These are phyloP conservation scores for Tridacna crocea DNA, from an alignment of 2,888 invertebrate species.

Conservation along the genomic window DNA sequence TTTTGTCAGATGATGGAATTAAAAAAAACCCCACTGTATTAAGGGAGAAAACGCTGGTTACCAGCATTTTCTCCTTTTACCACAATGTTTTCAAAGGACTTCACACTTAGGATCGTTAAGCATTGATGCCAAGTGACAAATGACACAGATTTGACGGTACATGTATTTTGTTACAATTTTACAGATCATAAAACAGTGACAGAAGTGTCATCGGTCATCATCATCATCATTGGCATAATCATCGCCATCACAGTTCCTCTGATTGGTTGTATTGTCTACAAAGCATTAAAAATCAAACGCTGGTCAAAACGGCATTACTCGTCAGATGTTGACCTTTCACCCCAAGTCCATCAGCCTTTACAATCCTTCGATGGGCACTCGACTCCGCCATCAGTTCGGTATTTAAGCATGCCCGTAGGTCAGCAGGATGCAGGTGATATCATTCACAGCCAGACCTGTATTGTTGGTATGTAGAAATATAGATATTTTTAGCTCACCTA, in stretches of 20 bases:
- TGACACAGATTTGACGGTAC: no score
- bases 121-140: no score
- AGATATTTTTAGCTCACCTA: no score
- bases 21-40: no score
- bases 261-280: constrained; percentile 43
- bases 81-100: no score
- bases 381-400: constrained; percentile 38
- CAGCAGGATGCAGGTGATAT: constrained; percentile 18
- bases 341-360: constrained; percentile 27
- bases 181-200: constrained; percentile 37
- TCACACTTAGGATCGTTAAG: no score
- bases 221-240: constrained; percentile 57
- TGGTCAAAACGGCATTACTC: constrained; percentile 54
- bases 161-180: neutral
- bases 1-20: no score
- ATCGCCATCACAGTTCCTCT: constrained; percentile 47
- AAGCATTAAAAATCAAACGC: constrained; percentile 48
- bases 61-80: no score
- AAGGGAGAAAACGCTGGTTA: no score
- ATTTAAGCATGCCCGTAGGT: constrained; percentile 50
- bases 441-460: constrained; percentile 53
- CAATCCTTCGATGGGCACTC: constrained; percentile 19
- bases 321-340: constrained; percentile 25
- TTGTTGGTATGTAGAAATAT: constrained; percentile 46
- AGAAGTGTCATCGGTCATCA: constrained; percentile 51